These are phyloP conservation scores for Uloborus diversus DNA, from an alignment of 1,140 invertebrate species.

Conservation along the genomic window DNA sequence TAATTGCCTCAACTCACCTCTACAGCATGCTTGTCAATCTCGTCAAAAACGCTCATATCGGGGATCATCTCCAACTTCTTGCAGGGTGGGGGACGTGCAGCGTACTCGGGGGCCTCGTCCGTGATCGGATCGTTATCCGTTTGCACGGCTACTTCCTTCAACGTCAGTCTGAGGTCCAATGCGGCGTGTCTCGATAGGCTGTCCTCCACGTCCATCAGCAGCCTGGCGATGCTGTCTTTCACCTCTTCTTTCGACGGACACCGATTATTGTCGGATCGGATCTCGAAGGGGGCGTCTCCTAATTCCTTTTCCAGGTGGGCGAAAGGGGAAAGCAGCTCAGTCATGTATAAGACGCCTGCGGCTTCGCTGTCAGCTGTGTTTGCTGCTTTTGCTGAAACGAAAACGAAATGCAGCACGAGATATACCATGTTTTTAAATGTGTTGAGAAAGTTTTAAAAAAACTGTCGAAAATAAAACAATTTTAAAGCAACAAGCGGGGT, in stretches of 20 bases:
- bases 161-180: slow-evolving; percentile 17
- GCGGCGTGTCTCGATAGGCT: slow-evolving; percentile 33
- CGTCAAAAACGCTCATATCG: slow-evolving; percentile 55
- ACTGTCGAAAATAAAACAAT: too few species aligned
- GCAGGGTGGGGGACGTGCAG: slow-evolving; percentile 62
- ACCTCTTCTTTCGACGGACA: slow-evolving; percentile 11
- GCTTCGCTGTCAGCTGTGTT: slow-evolving; percentile 50
- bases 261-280: background rate
- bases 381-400: slow-evolving; percentile 43
- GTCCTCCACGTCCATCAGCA: slow-evolving; percentile 48
- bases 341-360: slow-evolving; percentile 48
- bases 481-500: too few species aligned
- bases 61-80: slow-evolving; percentile 62
- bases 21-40: slow-evolving; percentile 58
- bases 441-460: too few species aligned
- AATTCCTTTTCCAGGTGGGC: slow-evolving; percentile 52
- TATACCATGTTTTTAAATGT: too few species aligned
- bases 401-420: background rate
- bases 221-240: slow-evolving; percentile 40
- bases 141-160: slow-evolving; percentile 59
- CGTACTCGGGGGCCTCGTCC: slow-evolving; percentile 63
- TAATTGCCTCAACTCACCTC: too few species aligned
- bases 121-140: slow-evolving; percentile 62
- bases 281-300: slow-evolving; percentile 5
- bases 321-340: slow-evolving; percentile 48